Evolutionary conservation across 2,888 invertebrate genomes (phyloP), one percentile per base, ranked within the genome.

Genomic region (Ophion costatus): DNA sequence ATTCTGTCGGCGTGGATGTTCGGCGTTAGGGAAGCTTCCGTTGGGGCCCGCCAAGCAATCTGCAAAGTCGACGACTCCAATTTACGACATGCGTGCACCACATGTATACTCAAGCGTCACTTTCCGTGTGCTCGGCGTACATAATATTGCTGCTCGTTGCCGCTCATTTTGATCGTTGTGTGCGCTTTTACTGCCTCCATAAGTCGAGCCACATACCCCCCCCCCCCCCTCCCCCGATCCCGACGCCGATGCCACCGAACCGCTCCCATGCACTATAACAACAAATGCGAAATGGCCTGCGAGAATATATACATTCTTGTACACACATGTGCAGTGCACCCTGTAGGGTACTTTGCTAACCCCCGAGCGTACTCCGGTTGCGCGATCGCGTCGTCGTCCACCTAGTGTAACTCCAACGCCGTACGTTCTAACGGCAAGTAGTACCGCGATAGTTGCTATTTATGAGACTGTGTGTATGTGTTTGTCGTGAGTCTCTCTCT

Each of bases 391-490:
- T 22, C 17, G 24, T n/a, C 57, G 24, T 22, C n/a, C 57, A 22
- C 33, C 11, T 57, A 56, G n/a, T 17, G 59, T 57, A 14, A 66
- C 56, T 67, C 57, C 66, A 76, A 73, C 24, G 24, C 5, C 51
- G 14, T 45, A 79, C 69, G 74, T 78, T 69, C 73, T 69, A 74
- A 29, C 51, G 57, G 51, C 74, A 5, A 63, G 63, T 51, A 14
- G 4, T 4, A 71, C 33, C 71, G 57, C 57, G 42, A 70, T 51
- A 71, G 71, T 57, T 57, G 79, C 74, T 76, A 83, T 85, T 83
- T 85, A 82, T 85, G 70, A 64, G 42, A n/a, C 69, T 64, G 63
- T 67, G 79, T 29, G 73, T 59, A 57, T 45, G 20, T 14, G 61
- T 61, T 38, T 69, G 11, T 45, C 20, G 9, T 5, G 5, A 22